Conservation (phyloP, 2,113 vertebrate genomes). For the Cepphus grylle region DNA sequence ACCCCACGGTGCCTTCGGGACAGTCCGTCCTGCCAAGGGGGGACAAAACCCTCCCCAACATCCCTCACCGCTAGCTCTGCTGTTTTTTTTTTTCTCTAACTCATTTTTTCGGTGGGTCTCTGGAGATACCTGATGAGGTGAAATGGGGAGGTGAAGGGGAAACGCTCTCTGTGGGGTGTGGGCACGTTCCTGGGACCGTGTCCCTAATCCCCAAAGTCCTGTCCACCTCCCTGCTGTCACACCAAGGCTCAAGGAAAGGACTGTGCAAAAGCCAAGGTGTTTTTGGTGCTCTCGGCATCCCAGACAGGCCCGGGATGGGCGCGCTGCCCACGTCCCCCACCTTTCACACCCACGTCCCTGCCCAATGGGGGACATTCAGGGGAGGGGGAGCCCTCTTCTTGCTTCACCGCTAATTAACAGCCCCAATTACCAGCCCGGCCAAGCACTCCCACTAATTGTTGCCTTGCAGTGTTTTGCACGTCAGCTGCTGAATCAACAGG, state of each 20-base stretch:
- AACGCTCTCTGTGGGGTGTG: fast-evolving
- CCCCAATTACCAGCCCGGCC: background rate
- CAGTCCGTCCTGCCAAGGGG: background rate
- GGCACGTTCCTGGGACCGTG: background rate
- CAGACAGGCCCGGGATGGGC: fast-evolving
- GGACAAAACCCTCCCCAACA: background rate
- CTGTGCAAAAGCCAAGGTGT: background rate
- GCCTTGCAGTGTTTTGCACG: background rate
- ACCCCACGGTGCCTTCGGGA: background rate
- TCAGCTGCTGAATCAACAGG: background rate
- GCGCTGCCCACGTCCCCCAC: background rate
- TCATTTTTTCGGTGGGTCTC: background rate
- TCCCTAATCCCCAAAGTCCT: background rate
- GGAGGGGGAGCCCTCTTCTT: background rate
- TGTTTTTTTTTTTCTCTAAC: too few relatives aligned
- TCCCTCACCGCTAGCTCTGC: background rate
- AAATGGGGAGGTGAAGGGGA: too few relatives aligned
- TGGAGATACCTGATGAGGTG: background rate
- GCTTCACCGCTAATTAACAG: background rate
- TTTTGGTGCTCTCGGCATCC: background rate
- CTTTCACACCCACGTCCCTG: background rate
- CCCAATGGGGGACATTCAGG: fast-evolving
- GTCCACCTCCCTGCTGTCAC: background rate
- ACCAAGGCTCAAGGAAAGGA: background rate
- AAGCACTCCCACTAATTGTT: background rate